Base-by-base conservation (phyloP, 2,113 vertebrate species). In the Sakesphorus luctuosus region DNA sequence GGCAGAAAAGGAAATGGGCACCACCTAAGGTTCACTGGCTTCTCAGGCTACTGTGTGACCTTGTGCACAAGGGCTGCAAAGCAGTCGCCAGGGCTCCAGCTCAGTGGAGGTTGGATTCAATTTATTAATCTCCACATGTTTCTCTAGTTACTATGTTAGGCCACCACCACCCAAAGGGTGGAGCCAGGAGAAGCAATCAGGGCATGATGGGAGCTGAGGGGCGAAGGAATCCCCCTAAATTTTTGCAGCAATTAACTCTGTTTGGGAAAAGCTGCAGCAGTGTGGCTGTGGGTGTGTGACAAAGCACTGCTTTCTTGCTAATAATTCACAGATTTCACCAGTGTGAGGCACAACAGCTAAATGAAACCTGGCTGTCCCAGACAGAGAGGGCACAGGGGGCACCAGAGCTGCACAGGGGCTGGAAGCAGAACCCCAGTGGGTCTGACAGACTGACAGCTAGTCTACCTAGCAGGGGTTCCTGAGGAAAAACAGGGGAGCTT, bases 341-440 rank as follows among this genome's bases (percentile, higher is more conserved):
- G 31, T 6, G 1, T 33, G 47, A 72, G 29, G 59, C 65, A 85
- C 52, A 46, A 52, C 26, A 66, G 24, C 36, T 40, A 61, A 46
- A 73, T 35, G 43, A 71, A 62, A 61, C 31, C 40, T 24, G 38
- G 13, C 26, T 55, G 52, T 55, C 52, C 46, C 50, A 72, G 63
- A 13, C 3, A 5, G 19, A 7, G 17, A 71, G 28, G 50, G 5
- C 2, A 1, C 0, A 2, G 63, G 17, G n/a, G 8, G 4, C 15
- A 18, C 13, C 7, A 7, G 16, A 16, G 52, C 26, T 40, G 36
- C 1, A 0, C 24, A 58, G n/a, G 25, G 15, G 3, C 25, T 2
- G 1, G 18, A 35, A 19, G 17, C 43, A 63, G 49, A 58, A n/a
- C 47, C 47, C 17, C 2, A 1, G 20, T 0, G 0, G 13, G 38